Evolutionary conservation across 2,888 invertebrate species (phyloP).

Genomic region (Lasioglossum marginatum): DNA sequence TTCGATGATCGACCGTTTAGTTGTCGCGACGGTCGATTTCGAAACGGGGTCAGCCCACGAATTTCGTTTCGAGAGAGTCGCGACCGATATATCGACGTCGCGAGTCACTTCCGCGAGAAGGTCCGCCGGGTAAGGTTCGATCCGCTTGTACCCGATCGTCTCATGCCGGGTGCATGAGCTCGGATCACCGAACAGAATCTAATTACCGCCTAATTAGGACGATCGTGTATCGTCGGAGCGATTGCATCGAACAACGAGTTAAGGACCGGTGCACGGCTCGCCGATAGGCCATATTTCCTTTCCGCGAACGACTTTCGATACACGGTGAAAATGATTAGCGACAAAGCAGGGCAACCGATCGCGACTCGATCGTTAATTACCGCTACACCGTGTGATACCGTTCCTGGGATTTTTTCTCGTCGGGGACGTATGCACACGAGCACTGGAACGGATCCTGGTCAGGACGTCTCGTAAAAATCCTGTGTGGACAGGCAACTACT

Average conservation of each 20-base stretch:
- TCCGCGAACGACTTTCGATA: conserved; percentile 68
- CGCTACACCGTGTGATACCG: conserved; percentile 63
- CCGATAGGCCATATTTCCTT: conserved; percentile 69
- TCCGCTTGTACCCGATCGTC: conserved; percentile 45
- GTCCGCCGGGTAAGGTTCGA: conserved; percentile 30
- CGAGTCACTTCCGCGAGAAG: conserved; percentile 57
- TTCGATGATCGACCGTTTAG: too few species aligned
- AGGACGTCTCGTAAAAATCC: conserved; percentile 1
- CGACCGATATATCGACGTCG: neutral
- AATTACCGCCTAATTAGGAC: conserved; percentile 78
- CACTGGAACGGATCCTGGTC: neutral
- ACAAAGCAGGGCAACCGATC: conserved; percentile 55
- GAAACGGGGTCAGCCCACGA: conserved; percentile 22
- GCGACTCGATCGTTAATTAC: conserved; percentile 63
- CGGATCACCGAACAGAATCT: conserved; percentile 71
- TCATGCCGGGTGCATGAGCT: conserved; percentile 55
- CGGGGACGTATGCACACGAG: conserved; percentile 42
- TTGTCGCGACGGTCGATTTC: conserved; percentile 8
- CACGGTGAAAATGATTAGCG: conserved; percentile 72
- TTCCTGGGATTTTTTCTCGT: conserved; percentile 48
- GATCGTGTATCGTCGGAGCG: conserved; percentile 76
- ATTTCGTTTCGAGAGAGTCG: conserved; percentile 14
- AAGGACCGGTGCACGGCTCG: conserved; percentile 58
- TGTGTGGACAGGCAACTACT: neutral
- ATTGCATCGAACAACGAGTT: conserved; percentile 76